phyloP scores from a whole-genome alignment of 2,113 vertebrate genomes.

The Xenotilapia leptura region DNA sequence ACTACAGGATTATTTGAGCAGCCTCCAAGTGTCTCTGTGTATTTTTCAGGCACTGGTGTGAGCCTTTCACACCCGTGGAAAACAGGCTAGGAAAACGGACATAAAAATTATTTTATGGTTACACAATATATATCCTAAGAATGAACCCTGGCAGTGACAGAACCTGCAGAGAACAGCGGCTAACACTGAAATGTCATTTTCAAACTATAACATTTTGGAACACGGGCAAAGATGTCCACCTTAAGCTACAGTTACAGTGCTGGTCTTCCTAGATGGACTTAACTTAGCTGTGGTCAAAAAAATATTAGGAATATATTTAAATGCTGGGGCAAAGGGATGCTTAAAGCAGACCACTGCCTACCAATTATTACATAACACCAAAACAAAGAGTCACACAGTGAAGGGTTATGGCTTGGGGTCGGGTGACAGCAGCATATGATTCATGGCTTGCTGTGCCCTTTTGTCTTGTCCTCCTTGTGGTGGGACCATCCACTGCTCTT shows the following conservation, averaged over 20 bases:
- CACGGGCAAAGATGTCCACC: neutral
- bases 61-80: neutral
- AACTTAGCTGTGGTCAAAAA: constrained; percentile 12
- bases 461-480: constrained; percentile 61
- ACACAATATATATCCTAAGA: neutral
- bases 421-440: constrained; percentile 70
- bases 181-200: neutral
- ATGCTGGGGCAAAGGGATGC: constrained; percentile 45
- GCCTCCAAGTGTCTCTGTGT: neutral
- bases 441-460: constrained; percentile 65
- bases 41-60: neutral
- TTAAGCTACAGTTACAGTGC: neutral
- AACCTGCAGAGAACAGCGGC: neutral
- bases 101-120: neutral
- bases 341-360: constrained; percentile 43
- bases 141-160: neutral
- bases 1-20: constrained; percentile 6
- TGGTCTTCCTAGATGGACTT: neutral
- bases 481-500: constrained; percentile 54
- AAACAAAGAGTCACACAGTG: constrained; percentile 62
- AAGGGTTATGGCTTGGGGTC: constrained; percentile 63
- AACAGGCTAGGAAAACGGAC: neutral
- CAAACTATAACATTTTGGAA: neutral
- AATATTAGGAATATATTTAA: constrained; percentile 31
- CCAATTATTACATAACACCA: constrained; percentile 58